These are phyloP conservation scores for Zeugodacus cucurbitae DNA, from an alignment of 1,140 invertebrate species.

Conservation along the genomic window DNA sequence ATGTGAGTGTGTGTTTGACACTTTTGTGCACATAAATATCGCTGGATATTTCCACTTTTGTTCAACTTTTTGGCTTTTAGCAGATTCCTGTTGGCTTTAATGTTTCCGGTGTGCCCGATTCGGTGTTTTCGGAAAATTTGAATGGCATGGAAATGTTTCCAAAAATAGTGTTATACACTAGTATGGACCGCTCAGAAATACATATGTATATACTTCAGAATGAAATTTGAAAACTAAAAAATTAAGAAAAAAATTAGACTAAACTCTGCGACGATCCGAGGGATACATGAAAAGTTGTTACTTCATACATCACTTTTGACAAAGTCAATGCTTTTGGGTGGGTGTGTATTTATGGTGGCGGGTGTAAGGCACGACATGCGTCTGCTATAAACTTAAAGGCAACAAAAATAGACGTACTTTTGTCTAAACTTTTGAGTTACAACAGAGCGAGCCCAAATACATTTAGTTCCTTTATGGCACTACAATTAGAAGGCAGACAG, in stretches of 20 bases:
- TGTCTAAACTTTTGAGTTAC: background rate
- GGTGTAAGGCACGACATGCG: background rate
- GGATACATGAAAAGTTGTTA: background rate
- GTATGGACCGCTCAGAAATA: background rate
- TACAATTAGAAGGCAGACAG: background rate
- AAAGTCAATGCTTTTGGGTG: background rate
- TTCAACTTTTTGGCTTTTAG: background rate
- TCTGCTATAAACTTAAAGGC: background rate
- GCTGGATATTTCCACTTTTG: background rate
- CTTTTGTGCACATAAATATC: background rate
- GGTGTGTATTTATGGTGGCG: background rate
- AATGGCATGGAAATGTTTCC: conserved; percentile 2
- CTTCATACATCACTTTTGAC: background rate
- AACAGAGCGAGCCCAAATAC: background rate
- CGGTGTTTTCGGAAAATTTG: background rate
- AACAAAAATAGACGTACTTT: background rate
- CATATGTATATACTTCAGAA: too few species aligned
- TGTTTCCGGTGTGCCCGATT: conserved; percentile 18
- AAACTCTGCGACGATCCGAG: background rate
- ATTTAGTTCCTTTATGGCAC: background rate
- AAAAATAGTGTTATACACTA: background rate
- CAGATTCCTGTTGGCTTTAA: conserved; percentile 20
- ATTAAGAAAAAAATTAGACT: background rate
- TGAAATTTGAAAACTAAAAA: background rate
- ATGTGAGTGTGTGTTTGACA: background rate